phyloP scores from a whole-genome alignment of 2,888 invertebrate species.

The Megaustenia siamemsis region DNA sequence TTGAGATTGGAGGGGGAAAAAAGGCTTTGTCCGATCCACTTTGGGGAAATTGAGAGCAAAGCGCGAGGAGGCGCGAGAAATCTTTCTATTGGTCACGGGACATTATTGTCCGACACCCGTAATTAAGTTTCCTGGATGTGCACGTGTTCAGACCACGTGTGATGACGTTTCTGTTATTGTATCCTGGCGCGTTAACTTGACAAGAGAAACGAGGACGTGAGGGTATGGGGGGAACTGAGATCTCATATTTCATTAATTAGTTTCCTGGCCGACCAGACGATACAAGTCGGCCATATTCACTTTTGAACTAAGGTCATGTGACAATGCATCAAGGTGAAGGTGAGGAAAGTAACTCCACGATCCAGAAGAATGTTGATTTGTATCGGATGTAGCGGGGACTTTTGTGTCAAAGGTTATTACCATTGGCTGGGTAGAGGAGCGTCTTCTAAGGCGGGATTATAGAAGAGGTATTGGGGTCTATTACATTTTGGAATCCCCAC shows the following conservation, averaged over 20 bases:
- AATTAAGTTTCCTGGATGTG: background rate
- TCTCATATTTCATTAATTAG: slow-evolving; percentile 26
- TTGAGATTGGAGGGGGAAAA: slow-evolving; percentile 6
- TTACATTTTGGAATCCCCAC: too few relatives aligned
- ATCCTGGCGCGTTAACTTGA: background rate
- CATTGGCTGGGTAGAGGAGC: background rate
- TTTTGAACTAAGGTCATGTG: background rate
- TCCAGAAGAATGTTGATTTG: background rate
- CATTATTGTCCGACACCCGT: background rate
- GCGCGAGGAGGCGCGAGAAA: background rate
- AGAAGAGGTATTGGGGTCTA: too few relatives aligned
- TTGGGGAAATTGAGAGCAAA: background rate
- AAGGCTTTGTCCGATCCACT: background rate
- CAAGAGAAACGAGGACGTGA: background rate
- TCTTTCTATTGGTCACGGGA: background rate
- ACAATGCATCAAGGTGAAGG: background rate
- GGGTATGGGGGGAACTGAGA: background rate
- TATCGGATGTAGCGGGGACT: background rate
- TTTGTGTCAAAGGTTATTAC: background rate
- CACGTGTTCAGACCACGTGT: slow-evolving; percentile 30
- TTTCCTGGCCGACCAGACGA: background rate
- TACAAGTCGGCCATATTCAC: background rate
- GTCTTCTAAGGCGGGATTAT: too few relatives aligned
- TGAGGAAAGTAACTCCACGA: background rate
- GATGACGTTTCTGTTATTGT: slow-evolving; percentile 1